Evolutionary conservation across 2,113 vertebrate genomes (phyloP).

Genomic region (Danio rerio): DNA sequence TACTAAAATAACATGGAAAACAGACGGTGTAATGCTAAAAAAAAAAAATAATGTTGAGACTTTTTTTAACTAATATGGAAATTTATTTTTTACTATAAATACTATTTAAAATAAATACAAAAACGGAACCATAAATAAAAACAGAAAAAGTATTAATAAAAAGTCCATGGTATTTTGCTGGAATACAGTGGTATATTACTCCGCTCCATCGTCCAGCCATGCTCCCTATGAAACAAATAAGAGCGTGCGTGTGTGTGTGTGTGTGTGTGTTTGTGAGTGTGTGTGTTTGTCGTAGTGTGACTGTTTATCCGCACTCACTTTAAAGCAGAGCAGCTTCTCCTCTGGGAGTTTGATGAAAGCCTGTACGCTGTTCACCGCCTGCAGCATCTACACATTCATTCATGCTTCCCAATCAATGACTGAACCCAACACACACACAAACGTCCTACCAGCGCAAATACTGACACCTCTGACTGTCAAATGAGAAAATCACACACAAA

Average conservation of each 20-base stretch:
- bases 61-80: too few species aligned
- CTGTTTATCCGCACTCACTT: constrained; percentile 36
- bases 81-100: too few species aligned
- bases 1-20: too few species aligned
- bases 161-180: too few species aligned
- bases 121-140: too few species aligned
- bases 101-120: too few species aligned
- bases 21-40: too few species aligned
- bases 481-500: neutral
- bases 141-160: too few species aligned
- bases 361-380: constrained; percentile 45
- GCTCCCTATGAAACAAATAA: neutral
- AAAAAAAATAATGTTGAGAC: too few species aligned
- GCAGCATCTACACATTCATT: constrained; percentile 47
- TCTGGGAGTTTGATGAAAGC: constrained; percentile 39
- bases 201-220: neutral
- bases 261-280: neutral
- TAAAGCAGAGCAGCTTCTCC: constrained; percentile 42
- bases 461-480: neutral
- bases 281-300: neutral
- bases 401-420: constrained; percentile 47
- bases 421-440: constrained; percentile 13
- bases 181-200: too few species aligned
- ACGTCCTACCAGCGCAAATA: constrained; percentile 6
- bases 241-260: neutral